phyloP scores from a whole-genome alignment of 1,140 invertebrate genomes.

The Archegozetes longisetosus region DNA sequence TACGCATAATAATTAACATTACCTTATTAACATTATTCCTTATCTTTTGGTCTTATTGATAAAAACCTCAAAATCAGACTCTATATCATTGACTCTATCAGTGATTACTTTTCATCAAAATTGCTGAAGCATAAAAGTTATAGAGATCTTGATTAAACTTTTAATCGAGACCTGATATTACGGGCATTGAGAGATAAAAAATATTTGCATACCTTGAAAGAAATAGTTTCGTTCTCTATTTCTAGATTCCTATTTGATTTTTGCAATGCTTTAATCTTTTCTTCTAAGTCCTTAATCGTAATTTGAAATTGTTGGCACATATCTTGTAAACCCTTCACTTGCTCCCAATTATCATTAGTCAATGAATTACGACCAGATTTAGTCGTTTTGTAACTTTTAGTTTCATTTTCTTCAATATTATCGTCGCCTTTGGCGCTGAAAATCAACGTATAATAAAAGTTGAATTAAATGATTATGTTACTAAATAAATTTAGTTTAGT shows the following conservation, averaged over 20 bases:
- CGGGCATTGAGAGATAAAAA: neutral
- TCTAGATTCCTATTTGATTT: conserved; percentile 19
- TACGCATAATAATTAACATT: too few relatives aligned
- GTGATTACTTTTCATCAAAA: too few relatives aligned
- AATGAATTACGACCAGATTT: neutral
- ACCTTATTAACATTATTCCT: too few relatives aligned
- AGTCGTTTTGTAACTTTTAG: neutral
- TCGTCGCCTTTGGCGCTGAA: too few relatives aligned
- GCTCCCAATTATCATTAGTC: neutral
- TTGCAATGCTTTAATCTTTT: conserved; percentile 14
- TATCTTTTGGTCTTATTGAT: too few relatives aligned
- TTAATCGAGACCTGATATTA: neutral
- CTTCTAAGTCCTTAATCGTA: conserved; percentile 13
- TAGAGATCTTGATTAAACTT: neutral
- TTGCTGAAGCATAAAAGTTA: too few relatives aligned
- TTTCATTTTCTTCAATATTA: neutral
- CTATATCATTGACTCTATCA: too few relatives aligned
- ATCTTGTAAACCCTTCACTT: neutral
- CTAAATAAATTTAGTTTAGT: neutral
- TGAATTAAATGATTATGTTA: too few relatives aligned
- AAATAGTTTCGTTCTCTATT: conserved; percentile 21
- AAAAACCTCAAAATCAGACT: too few relatives aligned
- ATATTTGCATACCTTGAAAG: conserved; percentile 17
- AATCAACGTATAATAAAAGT: too few relatives aligned
- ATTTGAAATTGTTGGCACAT: conserved; percentile 16